Base-by-base conservation (phyloP, 2,888 invertebrate species). In the Muscina levida region DNA sequence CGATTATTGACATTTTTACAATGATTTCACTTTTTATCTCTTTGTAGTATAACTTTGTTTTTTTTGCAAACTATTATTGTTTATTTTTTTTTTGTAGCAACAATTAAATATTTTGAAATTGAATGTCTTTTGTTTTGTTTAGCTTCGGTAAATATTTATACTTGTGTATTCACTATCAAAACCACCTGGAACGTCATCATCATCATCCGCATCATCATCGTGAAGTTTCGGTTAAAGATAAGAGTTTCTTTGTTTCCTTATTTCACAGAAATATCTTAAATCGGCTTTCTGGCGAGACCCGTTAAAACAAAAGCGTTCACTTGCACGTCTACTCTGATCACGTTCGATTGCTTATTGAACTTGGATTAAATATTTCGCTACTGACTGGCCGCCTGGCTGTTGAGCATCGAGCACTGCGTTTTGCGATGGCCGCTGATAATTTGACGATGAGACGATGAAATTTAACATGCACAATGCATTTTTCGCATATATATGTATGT, bases 401-500 rank as follows among this genome's bases (percentile, higher is more conserved):
- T 31, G 31, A 31, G 3, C 4, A 62, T 62, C 62, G 13, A 62
- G 22, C 62, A 62, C 19, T 62, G 19, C 62, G 39, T 2, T 42
- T 2, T 42, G 10, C 62, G 39, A 42, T 62, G 62, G 62, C 26
- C 62, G 62, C 6, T 62, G 39, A 42, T 62, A 19, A 62, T 42
- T 17, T 62, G 62, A 19, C 42, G 62, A 42, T 39, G 19, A 62
- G 37, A 6, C 11, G 42, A 62, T 13, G 42, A 62, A 62, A 62
- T 62, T 17, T 19, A 19, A 24, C 62, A 62, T 62, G 22, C 39
- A 13, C 11, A 62, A 42, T 62, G 62, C 62, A 62, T 62, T 62
- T 31, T 53, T 42, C 42, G 42, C 31, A 57, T 31, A 37, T 15
- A 22, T 2, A 13, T 24, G 22, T 48, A 15, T 19, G 22, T 46